A percentile compares a stretch with the other conserved stretches of the same genome.
These are phyloP conservation scores for Takifugu flavidus DNA, from an alignment of 2,113 vertebrate species.

Conservation along the genomic window DNA sequence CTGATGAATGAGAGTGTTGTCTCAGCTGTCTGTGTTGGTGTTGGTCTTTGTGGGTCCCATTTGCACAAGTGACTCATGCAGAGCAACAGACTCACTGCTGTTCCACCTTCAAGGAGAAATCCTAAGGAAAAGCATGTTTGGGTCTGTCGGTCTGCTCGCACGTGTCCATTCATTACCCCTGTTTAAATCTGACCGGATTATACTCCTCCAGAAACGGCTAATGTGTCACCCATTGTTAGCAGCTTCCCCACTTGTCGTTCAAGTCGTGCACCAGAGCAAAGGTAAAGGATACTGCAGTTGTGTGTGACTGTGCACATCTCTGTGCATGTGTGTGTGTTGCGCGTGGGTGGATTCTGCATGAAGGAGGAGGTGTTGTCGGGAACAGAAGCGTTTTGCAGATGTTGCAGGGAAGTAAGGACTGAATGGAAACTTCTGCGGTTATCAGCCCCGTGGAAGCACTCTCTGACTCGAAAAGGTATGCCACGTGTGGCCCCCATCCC, in stretches of 20 bases:
- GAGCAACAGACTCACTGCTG: constrained; percentile 14
- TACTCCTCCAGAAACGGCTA: constrained; percentile 8
- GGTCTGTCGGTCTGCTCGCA: constrained; percentile 4
- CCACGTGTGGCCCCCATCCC: constrained; percentile 57
- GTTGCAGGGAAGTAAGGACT: constrained; percentile 73
- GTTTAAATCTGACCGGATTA: constrained; percentile 26
- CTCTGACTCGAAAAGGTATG: constrained; percentile 67
- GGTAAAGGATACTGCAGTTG: constrained; percentile 50
- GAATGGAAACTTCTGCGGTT: constrained; percentile 84
- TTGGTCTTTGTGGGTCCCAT: constrained; percentile 41
- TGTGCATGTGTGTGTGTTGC: constrained; percentile 37
- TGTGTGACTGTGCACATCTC: constrained; percentile 38
- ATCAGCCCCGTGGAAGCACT: constrained; percentile 68
- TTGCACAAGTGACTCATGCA: constrained; percentile 50
- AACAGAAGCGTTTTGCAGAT: constrained; percentile 84
- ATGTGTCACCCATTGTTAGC: constrained; percentile 27
- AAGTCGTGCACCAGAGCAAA: constrained; percentile 42
- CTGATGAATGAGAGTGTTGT: constrained; percentile 44
- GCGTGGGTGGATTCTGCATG: constrained; percentile 55
- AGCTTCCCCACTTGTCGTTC: constrained; percentile 27
- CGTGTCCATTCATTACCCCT: constrained; percentile 8
- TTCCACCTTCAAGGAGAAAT: constrained; percentile 19
- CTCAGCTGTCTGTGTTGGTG: constrained; percentile 27
- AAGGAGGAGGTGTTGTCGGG: constrained; percentile 72
- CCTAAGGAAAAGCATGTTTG: constrained; percentile 9